Percentiles rank a stretch among this genome's conserved stretches.
Evolutionary conservation across 2,888 invertebrate species (phyloP).

Genomic region (Tenthredo notha): DNA sequence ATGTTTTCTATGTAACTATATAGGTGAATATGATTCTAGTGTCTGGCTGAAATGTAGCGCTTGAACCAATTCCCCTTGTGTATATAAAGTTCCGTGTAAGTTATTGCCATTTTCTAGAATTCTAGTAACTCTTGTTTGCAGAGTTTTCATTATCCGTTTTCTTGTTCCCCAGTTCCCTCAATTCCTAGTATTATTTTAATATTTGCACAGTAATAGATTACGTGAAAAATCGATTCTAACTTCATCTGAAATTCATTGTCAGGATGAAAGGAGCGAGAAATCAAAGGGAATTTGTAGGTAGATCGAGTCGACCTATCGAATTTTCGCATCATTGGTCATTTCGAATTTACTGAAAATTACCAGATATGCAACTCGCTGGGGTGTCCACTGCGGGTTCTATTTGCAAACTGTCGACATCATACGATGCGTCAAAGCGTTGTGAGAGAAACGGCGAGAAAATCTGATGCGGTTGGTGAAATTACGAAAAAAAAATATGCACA

Average conservation of each 20-base stretch:
- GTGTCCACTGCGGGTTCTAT: background rate
- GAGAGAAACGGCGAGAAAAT: background rate
- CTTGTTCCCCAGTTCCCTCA: background rate
- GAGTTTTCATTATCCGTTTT: background rate
- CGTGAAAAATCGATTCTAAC: background rate
- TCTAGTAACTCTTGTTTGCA: background rate
- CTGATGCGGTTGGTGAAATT: background rate
- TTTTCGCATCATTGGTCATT: background rate
- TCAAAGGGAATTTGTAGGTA: background rate
- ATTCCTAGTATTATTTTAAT: background rate
- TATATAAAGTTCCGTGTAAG: no score
- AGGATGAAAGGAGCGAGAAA: background rate
- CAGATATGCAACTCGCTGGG: background rate
- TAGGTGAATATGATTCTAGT: no score
- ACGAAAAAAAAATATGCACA: background rate
- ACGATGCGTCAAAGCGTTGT: background rate
- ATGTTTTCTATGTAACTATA: no score
- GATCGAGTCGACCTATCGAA: background rate
- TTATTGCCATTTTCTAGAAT: background rate
- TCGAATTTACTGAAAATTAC: background rate
- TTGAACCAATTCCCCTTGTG: no score
- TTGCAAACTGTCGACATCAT: background rate
- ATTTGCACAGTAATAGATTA: slow-evolving; percentile 1
- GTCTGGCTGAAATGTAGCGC: no score
- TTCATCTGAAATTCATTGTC: background rate